A percentile compares a stretch with the other conserved stretches of the same genome.
Evolutionary conservation across 2,888 invertebrate species (phyloP).

Genomic region (Diaprepes abbreviatus): DNA sequence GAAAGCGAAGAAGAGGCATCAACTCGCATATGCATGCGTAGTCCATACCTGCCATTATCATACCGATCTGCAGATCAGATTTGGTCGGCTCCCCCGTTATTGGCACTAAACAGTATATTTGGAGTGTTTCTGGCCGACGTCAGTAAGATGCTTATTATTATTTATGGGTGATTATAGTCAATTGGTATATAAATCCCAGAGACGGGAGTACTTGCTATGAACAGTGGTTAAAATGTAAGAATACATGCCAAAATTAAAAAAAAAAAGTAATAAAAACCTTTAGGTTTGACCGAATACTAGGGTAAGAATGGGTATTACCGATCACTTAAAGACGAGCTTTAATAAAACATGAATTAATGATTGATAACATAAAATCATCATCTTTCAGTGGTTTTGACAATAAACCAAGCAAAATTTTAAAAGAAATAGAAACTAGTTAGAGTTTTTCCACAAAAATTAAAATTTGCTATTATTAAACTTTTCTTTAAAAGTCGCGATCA

Average conservation of each 20-base stretch:
- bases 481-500: no score
- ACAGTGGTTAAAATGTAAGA: conserved; percentile 1
- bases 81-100: conserved; percentile 42
- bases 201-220: conserved; percentile 2
- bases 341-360: no score
- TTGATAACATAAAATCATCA: no score
- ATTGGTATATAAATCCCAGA: conserved; percentile 37
- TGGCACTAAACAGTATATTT: conserved; percentile 47
- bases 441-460: no score
- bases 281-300: no score
- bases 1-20: conserved; percentile 15
- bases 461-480: no score
- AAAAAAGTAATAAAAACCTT: no score
- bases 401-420: no score
- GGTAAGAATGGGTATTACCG: no score
- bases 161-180: conserved; percentile 41
- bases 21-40: conserved; percentile 39
- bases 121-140: conserved; percentile 42
- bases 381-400: no score
- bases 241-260: not conserved
- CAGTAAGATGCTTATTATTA: conserved; percentile 46
- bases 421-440: no score
- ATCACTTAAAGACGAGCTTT: no score
- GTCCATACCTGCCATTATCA: conserved; percentile 40
- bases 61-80: conserved; percentile 47